phyloP scores from a whole-genome alignment of 1,140 invertebrate genomes.

The Drosophila auraria region DNA sequence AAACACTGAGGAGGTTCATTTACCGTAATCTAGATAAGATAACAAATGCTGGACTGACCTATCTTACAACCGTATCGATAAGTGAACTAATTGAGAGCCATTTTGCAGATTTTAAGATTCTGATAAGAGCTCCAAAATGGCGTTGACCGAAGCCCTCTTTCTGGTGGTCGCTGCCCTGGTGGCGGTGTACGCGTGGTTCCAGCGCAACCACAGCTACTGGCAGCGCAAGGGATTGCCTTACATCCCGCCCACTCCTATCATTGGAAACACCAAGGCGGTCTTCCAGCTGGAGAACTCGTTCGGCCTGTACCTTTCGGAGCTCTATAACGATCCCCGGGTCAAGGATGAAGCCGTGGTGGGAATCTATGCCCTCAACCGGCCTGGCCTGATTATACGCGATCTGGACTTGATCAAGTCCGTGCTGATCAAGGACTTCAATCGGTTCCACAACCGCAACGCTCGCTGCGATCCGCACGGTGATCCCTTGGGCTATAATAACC shows the following conservation, averaged over 20 bases:
- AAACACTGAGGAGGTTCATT: neutral
- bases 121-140: constrained; percentile 36
- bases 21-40: constrained; percentile 2
- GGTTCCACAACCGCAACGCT: constrained; percentile 68
- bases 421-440: constrained; percentile 86
- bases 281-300: constrained; percentile 61
- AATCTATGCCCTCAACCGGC: constrained; percentile 85
- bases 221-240: constrained; percentile 73
- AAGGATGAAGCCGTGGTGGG: constrained; percentile 82
- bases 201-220: constrained; percentile 75
- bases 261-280: constrained; percentile 67
- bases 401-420: constrained; percentile 86
- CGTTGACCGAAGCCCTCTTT: constrained; percentile 55
- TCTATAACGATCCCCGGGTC: constrained; percentile 66
- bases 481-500: constrained; percentile 68
- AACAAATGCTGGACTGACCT: neutral
- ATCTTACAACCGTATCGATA: neutral
- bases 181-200: constrained; percentile 66
- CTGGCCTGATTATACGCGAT: constrained; percentile 86
- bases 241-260: constrained; percentile 60
- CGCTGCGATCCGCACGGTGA: constrained; percentile 68
- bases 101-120: no score
- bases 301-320: constrained; percentile 60
- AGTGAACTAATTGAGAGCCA: neutral
- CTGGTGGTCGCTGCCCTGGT: constrained; percentile 50